phyloP scores from a whole-genome alignment of 2,888 invertebrate genomes.

The Lasioglossum leucozonium region DNA sequence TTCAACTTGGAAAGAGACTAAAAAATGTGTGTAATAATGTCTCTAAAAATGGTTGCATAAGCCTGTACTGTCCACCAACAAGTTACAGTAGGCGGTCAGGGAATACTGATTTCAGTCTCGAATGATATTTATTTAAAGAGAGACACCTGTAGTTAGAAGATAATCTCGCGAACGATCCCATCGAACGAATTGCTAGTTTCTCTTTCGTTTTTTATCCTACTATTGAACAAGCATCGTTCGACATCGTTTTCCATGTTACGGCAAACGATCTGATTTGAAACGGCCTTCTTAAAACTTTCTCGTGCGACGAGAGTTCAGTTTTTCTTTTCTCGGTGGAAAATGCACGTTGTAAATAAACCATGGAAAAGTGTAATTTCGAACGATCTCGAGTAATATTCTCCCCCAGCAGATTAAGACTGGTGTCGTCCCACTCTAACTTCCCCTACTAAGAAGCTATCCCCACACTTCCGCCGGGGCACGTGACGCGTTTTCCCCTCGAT shows the following conservation, averaged over 20 bases:
- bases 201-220: background rate
- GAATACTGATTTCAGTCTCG: background rate
- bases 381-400: background rate
- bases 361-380: background rate
- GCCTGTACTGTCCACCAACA: background rate
- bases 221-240: background rate
- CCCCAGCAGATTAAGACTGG: background rate
- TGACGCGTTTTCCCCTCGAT: too few species aligned
- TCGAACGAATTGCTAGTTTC: conserved; percentile 9
- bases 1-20: too few species aligned
- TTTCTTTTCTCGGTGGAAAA: conserved; percentile 32
- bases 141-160: background rate
- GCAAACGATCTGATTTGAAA: background rate
- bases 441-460: too few species aligned
- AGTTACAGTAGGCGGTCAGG: background rate
- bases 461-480: too few species aligned
- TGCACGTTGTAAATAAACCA: background rate
- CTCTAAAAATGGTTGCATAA: too few species aligned
- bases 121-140: background rate
- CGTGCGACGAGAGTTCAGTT: conserved; percentile 16
- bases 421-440: too few species aligned
- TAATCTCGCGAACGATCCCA: background rate
- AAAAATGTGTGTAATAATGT: too few species aligned
- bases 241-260: conserved; percentile 23
- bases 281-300: conserved; percentile 36